Percentiles rank a stretch among this genome's conserved stretches.
Conservation (phyloP, 2,888 invertebrate species). For the Paralinhomoeus sp. region DNA sequence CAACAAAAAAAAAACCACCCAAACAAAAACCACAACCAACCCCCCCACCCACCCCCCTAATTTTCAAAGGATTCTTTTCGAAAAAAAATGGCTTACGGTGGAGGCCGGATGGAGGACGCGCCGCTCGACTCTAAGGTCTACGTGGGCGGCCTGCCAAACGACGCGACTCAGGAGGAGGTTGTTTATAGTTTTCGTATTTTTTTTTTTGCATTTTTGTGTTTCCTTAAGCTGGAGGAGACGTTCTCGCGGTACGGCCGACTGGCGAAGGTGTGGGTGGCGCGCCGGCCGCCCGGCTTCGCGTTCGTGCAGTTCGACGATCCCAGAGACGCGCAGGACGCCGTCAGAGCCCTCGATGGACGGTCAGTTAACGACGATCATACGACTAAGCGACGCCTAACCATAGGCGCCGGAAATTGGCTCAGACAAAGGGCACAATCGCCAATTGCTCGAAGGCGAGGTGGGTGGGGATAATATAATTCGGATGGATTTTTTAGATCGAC, state of each 20-base stretch:
- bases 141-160: slow-evolving; percentile 68
- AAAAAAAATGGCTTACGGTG: too few relatives aligned
- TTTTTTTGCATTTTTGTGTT: background rate
- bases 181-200: background rate
- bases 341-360: slow-evolving; percentile 31
- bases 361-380: too few relatives aligned
- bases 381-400: too few relatives aligned
- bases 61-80: too few relatives aligned
- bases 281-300: slow-evolving; percentile 51
- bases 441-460: background rate
- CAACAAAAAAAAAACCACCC: too few relatives aligned
- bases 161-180: slow-evolving; percentile 39
- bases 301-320: slow-evolving; percentile 38
- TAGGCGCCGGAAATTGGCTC: too few relatives aligned
- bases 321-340: slow-evolving; percentile 38
- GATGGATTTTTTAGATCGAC: too few relatives aligned
- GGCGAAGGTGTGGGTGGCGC: slow-evolving; percentile 68
- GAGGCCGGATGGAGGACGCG: too few relatives aligned
- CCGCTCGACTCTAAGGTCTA: slow-evolving; percentile 88
- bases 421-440: too few relatives aligned
- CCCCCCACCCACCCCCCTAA: too few relatives aligned
- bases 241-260: slow-evolving; percentile 64
- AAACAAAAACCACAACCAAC: too few relatives aligned
- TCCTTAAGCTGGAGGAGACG: slow-evolving; percentile 42
- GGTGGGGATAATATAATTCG: too few relatives aligned